phyloP scores from a whole-genome alignment of 2,113 vertebrate genomes.

The Catharus minimus region DNA sequence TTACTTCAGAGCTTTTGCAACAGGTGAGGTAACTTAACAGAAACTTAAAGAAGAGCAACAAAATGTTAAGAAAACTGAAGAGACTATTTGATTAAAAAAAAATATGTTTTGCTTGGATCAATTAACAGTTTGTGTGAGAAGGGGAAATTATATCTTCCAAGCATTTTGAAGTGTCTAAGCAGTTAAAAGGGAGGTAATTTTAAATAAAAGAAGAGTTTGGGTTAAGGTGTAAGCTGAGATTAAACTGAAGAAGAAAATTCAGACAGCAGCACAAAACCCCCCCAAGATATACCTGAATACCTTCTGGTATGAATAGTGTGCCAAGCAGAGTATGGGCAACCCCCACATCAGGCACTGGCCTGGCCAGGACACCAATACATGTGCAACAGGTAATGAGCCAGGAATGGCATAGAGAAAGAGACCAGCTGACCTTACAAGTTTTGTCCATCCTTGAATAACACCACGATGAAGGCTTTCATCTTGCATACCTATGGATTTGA shows the following conservation, averaged over 20 bases:
- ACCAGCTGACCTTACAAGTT: neutral
- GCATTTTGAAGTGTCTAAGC: neutral
- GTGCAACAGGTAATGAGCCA: neutral
- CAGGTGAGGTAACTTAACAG: neutral
- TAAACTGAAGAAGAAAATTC: neutral
- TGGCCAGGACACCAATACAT: neutral
- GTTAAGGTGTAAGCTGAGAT: neutral
- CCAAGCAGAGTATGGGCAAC: fast-evolving
- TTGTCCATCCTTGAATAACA: neutral
- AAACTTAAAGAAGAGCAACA: neutral
- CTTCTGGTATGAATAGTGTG: neutral
- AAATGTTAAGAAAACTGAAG: neutral
- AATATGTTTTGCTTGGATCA: neutral
- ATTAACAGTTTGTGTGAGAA: neutral
- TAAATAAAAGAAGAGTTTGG: neutral
- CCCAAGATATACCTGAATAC: neutral
- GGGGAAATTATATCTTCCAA: neutral
- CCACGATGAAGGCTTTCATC: neutral
- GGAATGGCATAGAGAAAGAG: neutral
- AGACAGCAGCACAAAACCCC: neutral
- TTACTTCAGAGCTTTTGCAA: neutral
- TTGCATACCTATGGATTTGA: neutral
- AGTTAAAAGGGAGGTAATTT: neutral
- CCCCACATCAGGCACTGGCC: neutral
- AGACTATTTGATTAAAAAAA: neutral